Percentiles rank a stretch among this genome's conserved stretches.
phyloP scores from a whole-genome alignment of 2,797 vertebrate species.

The Poecilia gillii region DNA sequence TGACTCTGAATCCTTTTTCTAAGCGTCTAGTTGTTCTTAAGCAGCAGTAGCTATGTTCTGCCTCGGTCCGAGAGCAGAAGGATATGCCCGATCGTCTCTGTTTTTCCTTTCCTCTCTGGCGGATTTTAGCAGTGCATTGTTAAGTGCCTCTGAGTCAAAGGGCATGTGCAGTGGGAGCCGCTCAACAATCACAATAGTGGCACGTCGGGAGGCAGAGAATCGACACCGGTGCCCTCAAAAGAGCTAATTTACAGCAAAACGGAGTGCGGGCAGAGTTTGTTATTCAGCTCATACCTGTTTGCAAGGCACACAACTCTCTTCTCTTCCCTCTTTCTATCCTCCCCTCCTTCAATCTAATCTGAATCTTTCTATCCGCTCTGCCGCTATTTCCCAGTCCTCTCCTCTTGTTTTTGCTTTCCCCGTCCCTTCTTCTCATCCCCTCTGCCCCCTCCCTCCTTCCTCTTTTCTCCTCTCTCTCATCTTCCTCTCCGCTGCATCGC shows the following conservation, averaged over 20 bases:
- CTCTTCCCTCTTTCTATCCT: constrained; percentile 1
- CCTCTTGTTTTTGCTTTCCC: constrained; percentile 36
- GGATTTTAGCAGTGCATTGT: constrained; percentile 22
- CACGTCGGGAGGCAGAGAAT: constrained; percentile 33
- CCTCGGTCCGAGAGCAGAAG: constrained; percentile 20
- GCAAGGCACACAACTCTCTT: constrained; percentile 26
- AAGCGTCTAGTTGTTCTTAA: constrained; percentile 45
- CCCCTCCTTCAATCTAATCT: background rate
- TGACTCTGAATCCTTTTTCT: background rate
- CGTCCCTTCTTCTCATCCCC: constrained; percentile 26
- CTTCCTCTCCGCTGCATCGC: constrained; percentile 70
- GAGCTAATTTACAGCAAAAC: constrained; percentile 56
- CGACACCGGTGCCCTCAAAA: constrained; percentile 55
- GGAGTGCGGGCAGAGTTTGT: constrained; percentile 54
- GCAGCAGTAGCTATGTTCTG: constrained; percentile 50
- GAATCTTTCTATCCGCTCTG: constrained; percentile 1
- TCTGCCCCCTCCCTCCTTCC: constrained; percentile 9
- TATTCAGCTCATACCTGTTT: constrained; percentile 71
- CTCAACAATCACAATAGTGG: constrained; percentile 38
- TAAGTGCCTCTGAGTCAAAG: constrained; percentile 52
- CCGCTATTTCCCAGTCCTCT: constrained; percentile 14
- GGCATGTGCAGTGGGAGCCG: constrained; percentile 32
- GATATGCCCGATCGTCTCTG: constrained; percentile 3
- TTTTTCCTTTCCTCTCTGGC: constrained; percentile 4
- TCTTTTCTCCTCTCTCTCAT: constrained; percentile 50